phyloP scores from a whole-genome alignment of 2,888 invertebrate genomes.

The Biston stratarius region DNA sequence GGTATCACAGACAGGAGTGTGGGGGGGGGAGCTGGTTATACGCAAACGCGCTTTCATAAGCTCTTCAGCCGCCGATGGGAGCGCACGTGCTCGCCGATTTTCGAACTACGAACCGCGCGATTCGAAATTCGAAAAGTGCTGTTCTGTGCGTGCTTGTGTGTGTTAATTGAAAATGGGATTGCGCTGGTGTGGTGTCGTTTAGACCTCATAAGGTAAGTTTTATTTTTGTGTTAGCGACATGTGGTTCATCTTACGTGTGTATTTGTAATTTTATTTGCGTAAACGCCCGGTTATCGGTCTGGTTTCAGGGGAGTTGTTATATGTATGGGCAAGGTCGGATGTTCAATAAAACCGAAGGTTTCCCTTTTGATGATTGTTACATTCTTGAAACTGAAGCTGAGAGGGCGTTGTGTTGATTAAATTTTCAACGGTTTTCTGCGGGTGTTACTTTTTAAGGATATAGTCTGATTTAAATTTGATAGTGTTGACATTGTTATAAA shows the following conservation, averaged over 20 bases:
- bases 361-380: slow-evolving; percentile 22
- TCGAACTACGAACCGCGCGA: slow-evolving; percentile 33
- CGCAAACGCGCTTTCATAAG: slow-evolving; percentile 65
- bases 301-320: slow-evolving; percentile 30
- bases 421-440: slow-evolving; percentile 10
- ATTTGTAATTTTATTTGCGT: slow-evolving; percentile 25
- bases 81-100: slow-evolving; percentile 52
- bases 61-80: slow-evolving; percentile 58
- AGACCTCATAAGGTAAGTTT: slow-evolving; percentile 43
- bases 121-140: slow-evolving; percentile 37
- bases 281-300: slow-evolving; percentile 35
- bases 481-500: not conserved
- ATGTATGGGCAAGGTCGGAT: slow-evolving; percentile 27
- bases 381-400: slow-evolving; percentile 10
- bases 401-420: slow-evolving; percentile 18
- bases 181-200: slow-evolving; percentile 36
- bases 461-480: not conserved
- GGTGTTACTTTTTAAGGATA: slow-evolving; percentile 3
- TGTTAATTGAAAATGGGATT: slow-evolving; percentile 44
- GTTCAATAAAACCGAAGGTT: slow-evolving; percentile 26
- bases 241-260: slow-evolving; percentile 6
- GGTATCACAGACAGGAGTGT: slow-evolving; percentile 54
- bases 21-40: slow-evolving; percentile 46
- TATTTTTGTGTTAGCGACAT: not conserved
- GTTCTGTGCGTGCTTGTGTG: slow-evolving; percentile 34